Evolutionary conservation across 2,888 invertebrate genomes (phyloP).

Genomic region (Thysanoteuthis rhombus): DNA sequence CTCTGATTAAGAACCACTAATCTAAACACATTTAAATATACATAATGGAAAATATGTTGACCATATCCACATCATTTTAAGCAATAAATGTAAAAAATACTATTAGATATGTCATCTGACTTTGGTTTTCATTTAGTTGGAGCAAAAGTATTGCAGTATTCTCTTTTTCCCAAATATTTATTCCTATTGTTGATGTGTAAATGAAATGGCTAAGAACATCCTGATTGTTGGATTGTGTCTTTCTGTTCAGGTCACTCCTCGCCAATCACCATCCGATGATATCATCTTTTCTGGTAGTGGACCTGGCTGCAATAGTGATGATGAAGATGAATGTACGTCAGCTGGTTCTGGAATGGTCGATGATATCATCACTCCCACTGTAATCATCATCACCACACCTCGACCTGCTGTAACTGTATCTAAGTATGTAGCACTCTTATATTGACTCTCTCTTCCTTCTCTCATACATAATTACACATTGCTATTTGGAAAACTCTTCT

Average conservation of each 20-base stretch:
- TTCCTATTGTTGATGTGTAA: not conserved
- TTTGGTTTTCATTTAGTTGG: too few relatives aligned
- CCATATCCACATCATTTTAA: too few relatives aligned
- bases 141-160: too few relatives aligned
- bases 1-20: too few relatives aligned
- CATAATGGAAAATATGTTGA: too few relatives aligned
- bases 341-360: conserved; percentile 81
- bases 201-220: not conserved
- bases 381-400: conserved; percentile 78
- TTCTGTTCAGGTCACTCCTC: conserved; percentile 55
- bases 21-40: too few relatives aligned
- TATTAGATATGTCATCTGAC: too few relatives aligned
- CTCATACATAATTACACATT: not conserved
- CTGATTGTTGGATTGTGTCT: conserved; percentile 16
- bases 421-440: conserved; percentile 31
- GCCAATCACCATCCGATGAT: conserved; percentile 76
- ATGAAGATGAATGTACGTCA: conserved; percentile 90
- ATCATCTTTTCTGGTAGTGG: conserved; percentile 91
- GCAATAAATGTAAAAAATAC: too few relatives aligned
- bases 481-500: not conserved
- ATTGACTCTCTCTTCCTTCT: not conserved
- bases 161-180: not conserved
- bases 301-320: conserved; percentile 89
- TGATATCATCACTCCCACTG: conserved; percentile 87
- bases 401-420: conserved; percentile 61